Evolutionary conservation across 1,140 invertebrate genomes (phyloP), one percentile per base, ranked within the genome.

Genomic region (Achroia grisella): DNA sequence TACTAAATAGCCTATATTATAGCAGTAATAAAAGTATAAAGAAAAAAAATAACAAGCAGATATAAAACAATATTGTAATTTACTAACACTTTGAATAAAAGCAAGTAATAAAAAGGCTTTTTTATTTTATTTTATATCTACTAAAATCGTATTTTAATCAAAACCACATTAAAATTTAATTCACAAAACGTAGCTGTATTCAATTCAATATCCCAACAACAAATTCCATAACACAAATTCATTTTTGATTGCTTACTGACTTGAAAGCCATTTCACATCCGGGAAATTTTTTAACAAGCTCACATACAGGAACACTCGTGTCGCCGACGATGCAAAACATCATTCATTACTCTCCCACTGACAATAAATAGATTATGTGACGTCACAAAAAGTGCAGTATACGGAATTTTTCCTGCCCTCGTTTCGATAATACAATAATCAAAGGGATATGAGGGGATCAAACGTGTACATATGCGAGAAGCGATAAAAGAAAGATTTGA

Each of bases 371-470:
- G 67, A 79, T 79, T 81, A 81, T 62, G 60, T 57, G 64, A 71
- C 59, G 66, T 70, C 57, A 62, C 60, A 66, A 80, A 81, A 84
- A 81, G 61, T 76, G 74, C 79, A 70, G 61, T 61, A 62, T 56
- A 57, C 48, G 60, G 63, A 58, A 58, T 72, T 79, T 50, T 70
- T 66, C 64, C 60, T 71, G 59, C 60, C 63, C 69, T 72, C 69
- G 66, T 71, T 75, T 65, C 48, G 50, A 51, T 81, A 76, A 83
- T 71, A 73, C 64, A 81, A 84, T 81, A 84, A 84, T 84, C 77
- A 82, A 84, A 84, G 60, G 67, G 74, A 84, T 74, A 76, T 70
- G 76, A 80, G 72, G 73, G 79, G 72, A 74, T 81, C 75, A 81
- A 78, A 81, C 56, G 58, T 66, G 57, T 68, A 65, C 73, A 81